Base-by-base conservation (phyloP, 2,113 vertebrate genomes). In the Tauraco erythrolophus region DNA sequence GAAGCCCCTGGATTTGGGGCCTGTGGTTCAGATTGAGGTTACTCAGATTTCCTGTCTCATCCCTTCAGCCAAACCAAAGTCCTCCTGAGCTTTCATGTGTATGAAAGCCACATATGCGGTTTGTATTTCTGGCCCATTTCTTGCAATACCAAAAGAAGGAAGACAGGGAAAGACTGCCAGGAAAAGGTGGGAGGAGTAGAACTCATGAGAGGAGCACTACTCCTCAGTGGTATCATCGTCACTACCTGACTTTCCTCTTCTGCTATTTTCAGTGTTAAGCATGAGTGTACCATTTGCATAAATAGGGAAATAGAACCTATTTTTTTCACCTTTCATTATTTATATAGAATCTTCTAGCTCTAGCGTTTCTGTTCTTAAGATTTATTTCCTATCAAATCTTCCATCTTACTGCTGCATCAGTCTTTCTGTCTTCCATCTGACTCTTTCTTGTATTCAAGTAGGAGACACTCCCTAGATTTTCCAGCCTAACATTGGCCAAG, bases 301-400 rank as follows among this genome's bases (percentile, higher is more conserved):
- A 72, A 68, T 50, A 71, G 74, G 61, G 92, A 94, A 97, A 95
- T 22, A 43, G 54, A 93, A 90, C 51, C 74, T 94, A 24, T 77
- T 92, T 95, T 96, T 91, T 76, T 35, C 12, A 68, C 25, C 19
- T 85, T 88, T 92, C 96, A 64, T 97, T 95, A 80, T 75, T 11
- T 71, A 86, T 82, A 72, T 78, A 95, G 39, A 96, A 79, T 92
- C 75, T 85, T 91, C 28, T 96, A 74, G 64, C 17, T 92, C 71
- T 89, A 84, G 13, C 51, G 92, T 91, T 93, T 94, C 68, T 82
- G 41, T 84, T 19, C 3, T 15, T 84, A 84, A 83, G 27, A 37
- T 92, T 66, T 87, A 72, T 94, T 97, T 97, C 54, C 61, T 94
- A 64, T 84, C 22, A 53, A 61, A 48, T 72, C 41, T 97, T 97